phyloP scores from a whole-genome alignment of 2,113 vertebrate genomes.

The Mirza zaza region DNA sequence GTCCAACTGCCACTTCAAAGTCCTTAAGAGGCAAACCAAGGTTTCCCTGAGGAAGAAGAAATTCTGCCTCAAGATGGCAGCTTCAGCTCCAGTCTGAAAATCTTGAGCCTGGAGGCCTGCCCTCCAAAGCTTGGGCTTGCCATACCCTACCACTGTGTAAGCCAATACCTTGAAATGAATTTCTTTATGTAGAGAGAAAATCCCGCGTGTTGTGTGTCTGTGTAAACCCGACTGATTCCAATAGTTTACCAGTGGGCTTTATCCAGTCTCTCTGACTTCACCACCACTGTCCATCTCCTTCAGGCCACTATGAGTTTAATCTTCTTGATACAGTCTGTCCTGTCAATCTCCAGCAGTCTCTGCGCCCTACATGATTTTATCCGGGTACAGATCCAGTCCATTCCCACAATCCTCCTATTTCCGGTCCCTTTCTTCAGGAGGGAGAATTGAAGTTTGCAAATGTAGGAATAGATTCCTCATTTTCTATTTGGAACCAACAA shows the following conservation, averaged over 20 bases:
- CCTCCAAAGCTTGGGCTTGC: not conserved
- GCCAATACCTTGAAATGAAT: not conserved
- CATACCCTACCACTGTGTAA: not conserved
- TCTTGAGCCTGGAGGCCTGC: not conserved
- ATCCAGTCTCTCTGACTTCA: not conserved
- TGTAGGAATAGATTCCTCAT: not conserved
- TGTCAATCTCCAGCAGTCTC: not conserved
- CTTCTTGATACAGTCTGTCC: not conserved
- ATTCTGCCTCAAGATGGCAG: not conserved
- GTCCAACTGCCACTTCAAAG: too few species aligned
- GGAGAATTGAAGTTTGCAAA: not conserved
- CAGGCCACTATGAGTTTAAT: not conserved
- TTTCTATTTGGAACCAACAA: not conserved
- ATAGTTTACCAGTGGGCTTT: not conserved
- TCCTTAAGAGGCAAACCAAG: not conserved
- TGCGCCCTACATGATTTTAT: not conserved
- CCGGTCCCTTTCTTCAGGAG: not conserved
- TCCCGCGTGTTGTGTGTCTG: not conserved
- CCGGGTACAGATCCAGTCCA: not conserved
- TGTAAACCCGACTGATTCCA: not conserved
- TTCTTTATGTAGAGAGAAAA: not conserved
- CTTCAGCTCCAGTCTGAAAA: not conserved
- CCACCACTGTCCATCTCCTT: not conserved
- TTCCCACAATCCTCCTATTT: not conserved
- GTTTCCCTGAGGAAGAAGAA: not conserved